A percentile compares a stretch with the other conserved stretches of the same genome.
Conservation (phyloP, 2,888 invertebrate species). For the Microchrysa polita region DNA sequence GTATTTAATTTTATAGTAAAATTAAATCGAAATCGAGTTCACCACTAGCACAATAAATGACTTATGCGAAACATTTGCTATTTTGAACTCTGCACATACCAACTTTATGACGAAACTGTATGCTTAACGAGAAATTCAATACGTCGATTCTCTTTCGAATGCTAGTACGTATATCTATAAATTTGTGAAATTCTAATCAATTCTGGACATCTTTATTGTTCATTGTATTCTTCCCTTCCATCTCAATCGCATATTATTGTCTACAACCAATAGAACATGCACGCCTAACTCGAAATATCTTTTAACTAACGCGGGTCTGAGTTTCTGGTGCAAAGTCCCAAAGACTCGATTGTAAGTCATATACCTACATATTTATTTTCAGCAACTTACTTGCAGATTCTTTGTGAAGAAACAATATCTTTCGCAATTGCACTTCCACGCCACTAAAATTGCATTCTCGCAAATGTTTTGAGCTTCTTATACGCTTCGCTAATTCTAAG, state of each 20-base stretch:
- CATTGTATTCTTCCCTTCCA: slow-evolving; percentile 29
- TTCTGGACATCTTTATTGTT: slow-evolving; percentile 43
- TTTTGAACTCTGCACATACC: too few species aligned
- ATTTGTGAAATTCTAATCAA: slow-evolving; percentile 39
- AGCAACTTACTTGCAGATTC: slow-evolving; percentile 1
- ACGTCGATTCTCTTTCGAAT: not conserved
- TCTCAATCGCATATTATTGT: slow-evolving; percentile 26
- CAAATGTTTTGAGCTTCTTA: not conserved
- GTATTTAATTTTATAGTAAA: too few species aligned
- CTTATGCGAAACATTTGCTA: too few species aligned
- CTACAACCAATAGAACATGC: slow-evolving; percentile 15
- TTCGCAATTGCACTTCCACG: slow-evolving; percentile 15
- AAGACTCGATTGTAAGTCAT: slow-evolving; percentile 9
- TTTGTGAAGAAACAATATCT: slow-evolving; percentile 6
- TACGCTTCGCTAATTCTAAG: slow-evolving; percentile 10
- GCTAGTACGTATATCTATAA: slow-evolving; percentile 18
- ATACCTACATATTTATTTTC: not conserved
- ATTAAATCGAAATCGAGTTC: too few species aligned
- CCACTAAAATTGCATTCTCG: not conserved
- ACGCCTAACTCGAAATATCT: slow-evolving; percentile 14
- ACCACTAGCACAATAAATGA: too few species aligned
- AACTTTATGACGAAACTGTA: too few species aligned
- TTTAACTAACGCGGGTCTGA: slow-evolving; percentile 17
- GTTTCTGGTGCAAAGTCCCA: slow-evolving; percentile 25
- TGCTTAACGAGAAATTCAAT: slow-evolving; percentile 13